Conservation (phyloP, 2,113 vertebrate genomes). For the Mobula birostris region DNA sequence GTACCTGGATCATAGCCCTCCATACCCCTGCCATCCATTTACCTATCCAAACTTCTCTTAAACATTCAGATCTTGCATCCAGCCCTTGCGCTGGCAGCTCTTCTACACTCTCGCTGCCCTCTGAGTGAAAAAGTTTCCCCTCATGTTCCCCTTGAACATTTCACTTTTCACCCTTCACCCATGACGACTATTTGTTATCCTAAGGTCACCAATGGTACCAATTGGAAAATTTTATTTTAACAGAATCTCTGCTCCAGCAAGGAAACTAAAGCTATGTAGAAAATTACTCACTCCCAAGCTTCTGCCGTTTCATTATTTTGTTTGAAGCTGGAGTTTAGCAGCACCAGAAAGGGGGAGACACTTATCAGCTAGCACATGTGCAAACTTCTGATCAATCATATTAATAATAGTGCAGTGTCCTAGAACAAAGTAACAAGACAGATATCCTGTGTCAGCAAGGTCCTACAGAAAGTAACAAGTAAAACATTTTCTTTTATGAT, state of each 20-base stretch:
- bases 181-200: too few relatives aligned
- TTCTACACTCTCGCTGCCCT: too few relatives aligned
- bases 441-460: neutral
- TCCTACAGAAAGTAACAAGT: neutral
- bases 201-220: too few relatives aligned
- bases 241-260: neutral
- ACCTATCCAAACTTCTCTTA: too few relatives aligned
- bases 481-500: neutral
- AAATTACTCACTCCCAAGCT: neutral
- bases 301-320: neutral
- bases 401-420: neutral
- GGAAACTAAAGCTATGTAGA: neutral
- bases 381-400: neutral
- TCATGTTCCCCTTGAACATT: too few relatives aligned
- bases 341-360: neutral
- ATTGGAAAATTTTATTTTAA: neutral
- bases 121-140: too few relatives aligned
- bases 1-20: too few relatives aligned
- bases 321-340: neutral
- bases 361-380: neutral
- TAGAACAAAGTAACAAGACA: neutral
- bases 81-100: too few relatives aligned
- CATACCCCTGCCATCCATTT: too few relatives aligned
- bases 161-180: too few relatives aligned
- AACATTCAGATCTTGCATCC: too few relatives aligned